Conservation (phyloP, 2,888 invertebrate genomes). For the Ommatoiulus sabulosus region DNA sequence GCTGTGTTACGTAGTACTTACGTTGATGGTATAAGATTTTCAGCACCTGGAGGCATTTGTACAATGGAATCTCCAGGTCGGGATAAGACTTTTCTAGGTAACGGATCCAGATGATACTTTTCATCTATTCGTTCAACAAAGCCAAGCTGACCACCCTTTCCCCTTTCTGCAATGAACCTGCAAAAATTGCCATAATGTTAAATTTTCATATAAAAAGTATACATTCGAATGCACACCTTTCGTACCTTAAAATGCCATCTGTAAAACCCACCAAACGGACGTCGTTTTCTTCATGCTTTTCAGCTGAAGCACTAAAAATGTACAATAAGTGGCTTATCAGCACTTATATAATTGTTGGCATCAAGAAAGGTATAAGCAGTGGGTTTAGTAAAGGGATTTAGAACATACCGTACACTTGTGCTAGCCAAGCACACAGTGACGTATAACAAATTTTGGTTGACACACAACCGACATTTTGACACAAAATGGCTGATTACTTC, state of each 20-base stretch:
- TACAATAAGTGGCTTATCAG: neutral
- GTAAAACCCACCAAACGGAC: constrained; percentile 68
- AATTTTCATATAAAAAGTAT: constrained; percentile 14
- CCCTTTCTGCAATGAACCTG: constrained; percentile 69
- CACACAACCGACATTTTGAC: constrained; percentile 65
- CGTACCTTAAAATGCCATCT: constrained; percentile 68
- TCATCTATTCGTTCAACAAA: constrained; percentile 69
- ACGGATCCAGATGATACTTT: constrained; percentile 65
- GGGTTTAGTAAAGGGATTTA: neutral
- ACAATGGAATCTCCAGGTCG: constrained; percentile 25
- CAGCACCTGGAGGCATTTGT: neutral
- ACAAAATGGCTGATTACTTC: constrained; percentile 65
- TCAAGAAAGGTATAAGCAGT: neutral
- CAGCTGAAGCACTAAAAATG: neutral
- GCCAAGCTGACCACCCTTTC: constrained; percentile 66
- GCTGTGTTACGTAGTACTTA: too few species aligned
- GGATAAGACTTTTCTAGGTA: constrained; percentile 38
- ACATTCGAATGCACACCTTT: neutral
- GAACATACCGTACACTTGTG: constrained; percentile 2
- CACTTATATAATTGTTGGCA: neutral
- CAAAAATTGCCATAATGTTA: neutral
- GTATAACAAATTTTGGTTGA: constrained; percentile 67
- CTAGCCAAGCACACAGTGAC: constrained; percentile 63
- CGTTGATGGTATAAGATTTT: constrained; percentile 41
- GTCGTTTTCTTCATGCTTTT: constrained; percentile 61